Evolutionary conservation across 2,888 invertebrate genomes (phyloP), one percentile per base, ranked within the genome.

Genomic region (Drepana falcataria): DNA sequence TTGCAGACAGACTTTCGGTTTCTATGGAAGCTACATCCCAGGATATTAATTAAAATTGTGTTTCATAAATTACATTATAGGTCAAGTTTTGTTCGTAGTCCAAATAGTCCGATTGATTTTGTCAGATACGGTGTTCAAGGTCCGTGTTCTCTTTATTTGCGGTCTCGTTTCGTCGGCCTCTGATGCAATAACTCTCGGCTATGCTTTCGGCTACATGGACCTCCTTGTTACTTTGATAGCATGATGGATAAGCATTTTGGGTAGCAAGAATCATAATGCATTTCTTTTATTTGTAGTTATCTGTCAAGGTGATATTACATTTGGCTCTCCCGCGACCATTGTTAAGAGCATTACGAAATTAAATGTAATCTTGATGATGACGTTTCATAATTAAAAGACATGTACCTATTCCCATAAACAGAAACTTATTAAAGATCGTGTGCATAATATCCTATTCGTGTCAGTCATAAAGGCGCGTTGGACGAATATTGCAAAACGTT

Each of bases 91-190:
- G 84, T 81, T 78, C 77, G 67, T 77, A 85, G 83, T 82, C 85
- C 86, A 88, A 89, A 66, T 77, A 85, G 83, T 82, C 85, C 86
- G 89, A 89, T 90, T 85, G 89, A 90, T 91, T 91, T 90, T 88
- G 88, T 88, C 88, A 88, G 91, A 89, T 88, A 88, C 83, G 73
- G 77, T 78, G 77, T 80, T 89, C 91, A 91, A 91, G 91, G 91
- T 88, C 77, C 78, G 81, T 87, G 84, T 87, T 90, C 89, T 91
- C 90, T 89, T 90, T 91, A 88, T 87, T 88, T 85, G 89, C 88
- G 85, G 85, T 89, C 87, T 87, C 76, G 87, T 89, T 89, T 85
- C 82, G 87, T 77, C 79, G 88, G 85, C 83, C 89, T 87, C 85
- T 88, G 86, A 81, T 82, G 88, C 88, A 88, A 89, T 87, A 83